Base-by-base conservation (phyloP, 2,797 vertebrate genomes). In the Acanthurus lineatus region DNA sequence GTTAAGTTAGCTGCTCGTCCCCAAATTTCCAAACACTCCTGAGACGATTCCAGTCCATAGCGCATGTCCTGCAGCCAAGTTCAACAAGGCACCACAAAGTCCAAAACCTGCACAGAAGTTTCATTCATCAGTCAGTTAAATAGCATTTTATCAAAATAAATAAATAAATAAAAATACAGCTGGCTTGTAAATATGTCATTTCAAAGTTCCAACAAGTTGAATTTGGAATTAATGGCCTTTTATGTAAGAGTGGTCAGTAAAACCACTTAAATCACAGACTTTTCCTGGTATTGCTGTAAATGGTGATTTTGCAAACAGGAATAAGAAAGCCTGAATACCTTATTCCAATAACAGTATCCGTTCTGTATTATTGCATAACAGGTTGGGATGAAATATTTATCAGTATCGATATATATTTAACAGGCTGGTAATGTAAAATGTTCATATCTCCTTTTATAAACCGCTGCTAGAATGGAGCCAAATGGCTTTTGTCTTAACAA, bases 41-140 rank as follows among this genome's bases (percentile, higher is more conserved):
- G 83, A 85, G 90, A 74, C 28, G 2, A 71, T 82, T 90, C 79
- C 81, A 82, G 89, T 91, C 88, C 89, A 88, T 32, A 59, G 74
- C 38, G 49, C 51, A 84, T 77, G 75, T 77, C 70, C 82, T 79
- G 86, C 67, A 68, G 69, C 44, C 25, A 16, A 12, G 10, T 57
- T 84, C 76, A 32, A 69, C 40, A 61, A 83, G 81, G 83, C 79
- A 85, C 61, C 73, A 72, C 44, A 57, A 57, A 9, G 64, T 85
- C 73, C 68, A 65, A 75, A 81, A 80, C 84, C 93, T 93, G 85
- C 19, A 53, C 14, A 77, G 65, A 69, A 11, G 6, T 20, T 2
- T 42, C 1, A 14, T n/a, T 14, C 2, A 48, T 83, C 65, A 72
- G n/a, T 73, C 2, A 3, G 32, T 45, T 4, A 32, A 20, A 22